Conservation (phyloP, 2,797 vertebrate species). For the Syncerus caffer region DNA sequence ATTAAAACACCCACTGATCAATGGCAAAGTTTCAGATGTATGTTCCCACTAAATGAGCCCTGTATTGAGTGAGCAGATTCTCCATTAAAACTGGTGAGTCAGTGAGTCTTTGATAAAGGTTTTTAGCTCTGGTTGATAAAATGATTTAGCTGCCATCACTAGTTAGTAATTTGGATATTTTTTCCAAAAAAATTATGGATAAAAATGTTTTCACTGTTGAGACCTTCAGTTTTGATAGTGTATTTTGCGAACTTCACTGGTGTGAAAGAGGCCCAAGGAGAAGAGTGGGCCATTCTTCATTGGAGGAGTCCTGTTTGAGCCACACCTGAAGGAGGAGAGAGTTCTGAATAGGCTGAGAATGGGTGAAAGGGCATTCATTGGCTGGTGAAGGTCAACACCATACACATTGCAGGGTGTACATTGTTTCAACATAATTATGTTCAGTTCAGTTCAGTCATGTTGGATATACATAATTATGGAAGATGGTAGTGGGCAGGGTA, state of each 20-base stretch:
- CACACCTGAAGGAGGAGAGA: neutral
- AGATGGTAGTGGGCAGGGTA: neutral
- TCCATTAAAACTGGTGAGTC: constrained; percentile 67
- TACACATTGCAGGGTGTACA: rapidly evolving
- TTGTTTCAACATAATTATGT: rapidly evolving
- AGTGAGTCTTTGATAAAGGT: constrained; percentile 53
- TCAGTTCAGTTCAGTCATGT: too few relatives aligned
- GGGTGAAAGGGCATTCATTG: neutral
- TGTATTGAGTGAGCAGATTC: constrained; percentile 57
- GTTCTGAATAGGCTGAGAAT: neutral
- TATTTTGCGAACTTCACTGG: neutral
- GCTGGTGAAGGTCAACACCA: neutral
- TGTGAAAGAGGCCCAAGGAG: neutral
- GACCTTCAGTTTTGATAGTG: neutral
- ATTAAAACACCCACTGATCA: constrained; percentile 73
- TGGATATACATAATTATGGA: neutral
- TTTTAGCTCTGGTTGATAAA: constrained; percentile 62
- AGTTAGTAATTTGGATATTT: constrained; percentile 17
- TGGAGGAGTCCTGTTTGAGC: neutral
- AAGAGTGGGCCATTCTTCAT: neutral
- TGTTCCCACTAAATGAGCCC: constrained; percentile 66
- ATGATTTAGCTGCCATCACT: constrained; percentile 34
- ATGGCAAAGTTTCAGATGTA: constrained; percentile 59
- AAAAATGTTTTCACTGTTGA: neutral
- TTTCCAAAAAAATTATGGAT: constrained; percentile 13